These are phyloP conservation scores for Phortica okadai DNA, from an alignment of 2,888 invertebrate species.

Conservation along the genomic window DNA sequence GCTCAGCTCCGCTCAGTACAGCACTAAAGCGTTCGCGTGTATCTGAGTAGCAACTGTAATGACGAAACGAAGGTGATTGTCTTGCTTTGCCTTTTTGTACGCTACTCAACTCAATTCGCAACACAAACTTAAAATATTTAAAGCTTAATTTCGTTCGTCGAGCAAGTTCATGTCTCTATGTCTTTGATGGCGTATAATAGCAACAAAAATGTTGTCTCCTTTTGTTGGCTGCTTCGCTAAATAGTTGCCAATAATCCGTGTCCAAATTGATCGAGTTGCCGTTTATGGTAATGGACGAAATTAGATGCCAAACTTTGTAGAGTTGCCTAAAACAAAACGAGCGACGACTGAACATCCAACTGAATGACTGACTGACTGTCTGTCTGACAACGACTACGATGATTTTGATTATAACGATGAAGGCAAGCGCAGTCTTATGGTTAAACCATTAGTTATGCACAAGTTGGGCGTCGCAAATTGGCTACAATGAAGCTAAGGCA, in stretches of 20 bases:
- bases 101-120: background rate
- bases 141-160: constrained; percentile 56
- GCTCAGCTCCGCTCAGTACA: too few species aligned
- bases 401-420: background rate
- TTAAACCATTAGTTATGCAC: constrained; percentile 22
- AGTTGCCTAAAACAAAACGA: background rate
- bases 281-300: constrained; percentile 73
- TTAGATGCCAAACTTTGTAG: constrained; percentile 63
- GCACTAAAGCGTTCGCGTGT: too few species aligned
- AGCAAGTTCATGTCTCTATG: too few species aligned
- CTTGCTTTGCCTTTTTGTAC: background rate
- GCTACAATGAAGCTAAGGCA: background rate
- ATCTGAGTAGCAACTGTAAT: background rate
- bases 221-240: constrained; percentile 46
- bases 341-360: background rate
- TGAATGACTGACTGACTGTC: background rate
- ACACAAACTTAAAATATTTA: constrained; percentile 35
- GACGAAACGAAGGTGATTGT: background rate
- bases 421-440: background rate
- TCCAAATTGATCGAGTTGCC: constrained; percentile 69
- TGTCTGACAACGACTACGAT: too few species aligned
- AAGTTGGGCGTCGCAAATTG: constrained; percentile 26
- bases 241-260: constrained; percentile 71
- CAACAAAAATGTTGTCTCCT: too few species aligned
- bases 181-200: too few species aligned